Evolutionary conservation across 2,113 vertebrate species (phyloP).

Genomic region (Mastomys coucha): DNA sequence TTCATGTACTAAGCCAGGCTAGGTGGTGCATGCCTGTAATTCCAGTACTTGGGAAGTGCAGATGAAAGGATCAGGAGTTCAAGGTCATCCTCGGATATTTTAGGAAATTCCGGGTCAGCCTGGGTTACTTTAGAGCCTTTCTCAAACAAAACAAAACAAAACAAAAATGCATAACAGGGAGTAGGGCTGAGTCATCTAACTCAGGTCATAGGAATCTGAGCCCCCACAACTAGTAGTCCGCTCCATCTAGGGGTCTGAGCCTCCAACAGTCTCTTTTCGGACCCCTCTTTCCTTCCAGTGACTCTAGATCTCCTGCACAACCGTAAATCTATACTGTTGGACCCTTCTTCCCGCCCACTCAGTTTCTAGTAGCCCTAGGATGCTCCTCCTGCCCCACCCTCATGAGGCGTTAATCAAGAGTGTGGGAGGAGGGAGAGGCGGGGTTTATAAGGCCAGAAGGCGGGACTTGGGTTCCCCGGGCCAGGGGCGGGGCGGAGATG

Average conservation of each 20-base stretch:
- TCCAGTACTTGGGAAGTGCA: neutral
- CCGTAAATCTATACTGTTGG: slow-evolving; percentile 3
- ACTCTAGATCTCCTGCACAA: neutral
- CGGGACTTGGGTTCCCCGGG: neutral
- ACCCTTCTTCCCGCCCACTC: neutral
- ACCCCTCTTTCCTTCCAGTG: neutral
- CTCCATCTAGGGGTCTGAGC: neutral
- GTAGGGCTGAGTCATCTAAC: neutral
- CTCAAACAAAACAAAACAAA: neutral
- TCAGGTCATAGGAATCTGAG: neutral
- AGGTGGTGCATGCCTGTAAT: neutral
- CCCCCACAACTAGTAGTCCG: too few species aligned
- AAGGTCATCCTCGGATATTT: neutral
- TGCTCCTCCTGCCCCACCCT: neutral
- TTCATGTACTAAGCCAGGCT: neutral
- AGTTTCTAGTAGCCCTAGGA: neutral
- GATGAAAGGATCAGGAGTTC: neutral
- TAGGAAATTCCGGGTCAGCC: neutral
- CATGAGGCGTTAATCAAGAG: too few species aligned
- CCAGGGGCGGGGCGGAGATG: neutral
- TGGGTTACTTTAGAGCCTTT: neutral
- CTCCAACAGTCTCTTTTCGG: neutral
- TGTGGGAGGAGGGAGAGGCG: neutral
- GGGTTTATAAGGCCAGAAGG: neutral
- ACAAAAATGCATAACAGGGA: neutral